These are phyloP conservation scores for Chaenodraco wilsoni DNA, from an alignment of 2,797 vertebrate genomes.

Conservation along the genomic window DNA sequence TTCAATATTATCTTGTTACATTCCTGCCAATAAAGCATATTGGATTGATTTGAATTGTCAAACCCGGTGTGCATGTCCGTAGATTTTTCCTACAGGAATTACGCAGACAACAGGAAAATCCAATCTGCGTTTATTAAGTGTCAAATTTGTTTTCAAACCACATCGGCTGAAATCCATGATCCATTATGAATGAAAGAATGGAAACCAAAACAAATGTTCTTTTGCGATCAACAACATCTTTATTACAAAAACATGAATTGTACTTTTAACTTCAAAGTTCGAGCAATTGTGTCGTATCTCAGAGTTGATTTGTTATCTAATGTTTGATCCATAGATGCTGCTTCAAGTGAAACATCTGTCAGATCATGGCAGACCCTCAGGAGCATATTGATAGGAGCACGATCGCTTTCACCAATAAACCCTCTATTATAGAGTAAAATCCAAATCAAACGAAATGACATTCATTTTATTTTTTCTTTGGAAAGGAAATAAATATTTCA, in stretches of 20 bases:
- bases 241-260: constrained; percentile 64
- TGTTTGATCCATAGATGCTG: constrained; percentile 9
- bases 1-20: too few species aligned
- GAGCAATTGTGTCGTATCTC: constrained; percentile 29
- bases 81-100: neutral
- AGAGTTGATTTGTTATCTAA: constrained; percentile 26
- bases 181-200: neutral
- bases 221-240: constrained; percentile 56
- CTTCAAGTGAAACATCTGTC: too few species aligned
- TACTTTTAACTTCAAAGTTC: constrained; percentile 29
- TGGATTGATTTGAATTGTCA: too few species aligned
- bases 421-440: constrained; percentile 43
- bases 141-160: neutral
- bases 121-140: neutral
- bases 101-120: neutral
- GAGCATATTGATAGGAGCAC: neutral
- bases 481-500: constrained; percentile 41
- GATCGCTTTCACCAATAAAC: constrained; percentile 37
- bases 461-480: constrained; percentile 25
- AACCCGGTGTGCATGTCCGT: neutral
- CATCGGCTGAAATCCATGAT: neutral
- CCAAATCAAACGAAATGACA: constrained; percentile 45
- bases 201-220: constrained; percentile 24
- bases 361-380: too few species aligned
- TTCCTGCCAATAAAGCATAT: too few species aligned